A percentile compares a stretch with the other conserved stretches of the same genome.
Conservation (phyloP, 2,113 vertebrate species). For the Planiliza haematocheilus region DNA sequence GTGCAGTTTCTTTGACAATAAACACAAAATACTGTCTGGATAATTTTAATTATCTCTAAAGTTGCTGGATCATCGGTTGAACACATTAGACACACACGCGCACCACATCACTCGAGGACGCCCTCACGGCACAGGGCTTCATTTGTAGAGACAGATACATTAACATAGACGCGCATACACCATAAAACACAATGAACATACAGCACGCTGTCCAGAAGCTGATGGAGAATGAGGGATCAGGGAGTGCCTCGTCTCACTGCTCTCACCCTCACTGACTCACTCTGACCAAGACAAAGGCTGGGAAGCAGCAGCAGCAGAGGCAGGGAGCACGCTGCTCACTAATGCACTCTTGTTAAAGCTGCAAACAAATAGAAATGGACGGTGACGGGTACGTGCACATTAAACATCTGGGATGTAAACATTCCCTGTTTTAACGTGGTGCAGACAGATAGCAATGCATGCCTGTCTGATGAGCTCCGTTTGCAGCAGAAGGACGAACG, state of each 20-base stretch:
- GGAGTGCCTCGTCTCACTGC: constrained; percentile 24
- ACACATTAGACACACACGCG: too few species aligned
- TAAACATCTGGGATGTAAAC: not conserved
- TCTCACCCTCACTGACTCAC: constrained; percentile 30
- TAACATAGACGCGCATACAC: not conserved
- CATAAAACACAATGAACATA: not conserved
- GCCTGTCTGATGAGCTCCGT: not conserved
- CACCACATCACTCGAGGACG: too few species aligned
- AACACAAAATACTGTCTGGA: not conserved
- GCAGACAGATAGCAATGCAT: not conserved
- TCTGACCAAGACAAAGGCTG: constrained; percentile 22
- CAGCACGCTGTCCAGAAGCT: constrained; percentile 9
- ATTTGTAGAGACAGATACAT: too few species aligned
- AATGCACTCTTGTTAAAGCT: constrained; percentile 18
- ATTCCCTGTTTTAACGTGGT: not conserved
- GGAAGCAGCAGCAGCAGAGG: not conserved
- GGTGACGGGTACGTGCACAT: not conserved
- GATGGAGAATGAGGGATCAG: constrained; percentile 6
- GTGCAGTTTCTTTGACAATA: not conserved
- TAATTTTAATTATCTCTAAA: too few species aligned
- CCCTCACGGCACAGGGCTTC: too few species aligned
- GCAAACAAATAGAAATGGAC: not conserved
- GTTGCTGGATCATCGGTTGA: too few species aligned
- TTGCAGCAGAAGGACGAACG: not conserved
- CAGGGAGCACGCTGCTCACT: not conserved